Evolutionary conservation across 2,888 invertebrate genomes (phyloP).

Genomic region (Campoplex nolae): DNA sequence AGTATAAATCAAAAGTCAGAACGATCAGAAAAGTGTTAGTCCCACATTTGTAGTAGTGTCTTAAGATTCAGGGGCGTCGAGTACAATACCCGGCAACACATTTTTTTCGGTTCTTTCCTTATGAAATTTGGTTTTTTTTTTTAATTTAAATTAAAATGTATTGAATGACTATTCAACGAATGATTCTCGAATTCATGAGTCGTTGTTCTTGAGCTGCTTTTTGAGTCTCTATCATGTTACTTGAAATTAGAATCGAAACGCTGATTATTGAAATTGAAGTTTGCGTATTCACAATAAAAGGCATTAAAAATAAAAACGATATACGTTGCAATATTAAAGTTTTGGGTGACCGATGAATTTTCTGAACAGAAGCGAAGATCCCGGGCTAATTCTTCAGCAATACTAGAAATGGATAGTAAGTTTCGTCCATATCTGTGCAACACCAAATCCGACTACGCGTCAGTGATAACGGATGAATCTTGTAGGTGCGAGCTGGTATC

Average conservation of each 20-base stretch:
- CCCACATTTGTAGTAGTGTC: too few species aligned
- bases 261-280: too few species aligned
- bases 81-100: too few species aligned
- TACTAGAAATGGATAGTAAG: not conserved
- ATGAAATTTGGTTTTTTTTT: too few species aligned
- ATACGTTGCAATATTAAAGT: not conserved
- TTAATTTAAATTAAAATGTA: too few species aligned
- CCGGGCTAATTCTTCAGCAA: not conserved
- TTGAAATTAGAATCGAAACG: too few species aligned
- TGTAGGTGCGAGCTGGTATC: constrained; percentile 69
- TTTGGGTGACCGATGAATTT: not conserved
- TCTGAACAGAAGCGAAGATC: not conserved
- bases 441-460: not conserved
- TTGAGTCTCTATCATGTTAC: too few species aligned
- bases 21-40: not conserved
- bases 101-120: too few species aligned
- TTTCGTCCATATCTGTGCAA: not conserved
- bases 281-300: not conserved
- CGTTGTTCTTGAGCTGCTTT: too few species aligned
- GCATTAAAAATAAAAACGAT: not conserved
- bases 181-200: too few species aligned
- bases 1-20: not conserved
- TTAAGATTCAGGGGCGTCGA: too few species aligned
- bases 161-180: too few species aligned
- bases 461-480: constrained; percentile 61